These are phyloP conservation scores for Speoplatyrhinus poulsoni DNA, from an alignment of 2,113 vertebrate genomes.

Conservation along the genomic window DNA sequence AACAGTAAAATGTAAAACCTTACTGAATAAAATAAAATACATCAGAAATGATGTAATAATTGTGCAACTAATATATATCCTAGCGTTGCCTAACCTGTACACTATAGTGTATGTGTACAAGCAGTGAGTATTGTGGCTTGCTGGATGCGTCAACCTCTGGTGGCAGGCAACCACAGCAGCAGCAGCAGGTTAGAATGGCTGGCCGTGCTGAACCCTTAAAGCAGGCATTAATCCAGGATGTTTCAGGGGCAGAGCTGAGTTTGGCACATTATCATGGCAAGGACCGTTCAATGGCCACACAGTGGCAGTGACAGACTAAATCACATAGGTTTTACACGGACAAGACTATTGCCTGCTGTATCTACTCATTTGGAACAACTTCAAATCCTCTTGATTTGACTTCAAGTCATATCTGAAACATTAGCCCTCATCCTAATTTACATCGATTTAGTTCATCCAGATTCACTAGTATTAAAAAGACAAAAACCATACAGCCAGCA, in stretches of 20 bases:
- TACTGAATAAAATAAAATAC: too few species aligned
- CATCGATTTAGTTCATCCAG: not conserved
- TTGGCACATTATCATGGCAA: constrained; percentile 66
- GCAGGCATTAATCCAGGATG: constrained; percentile 77
- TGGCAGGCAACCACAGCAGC: constrained; percentile 49
- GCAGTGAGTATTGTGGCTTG: not conserved
- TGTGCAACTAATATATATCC: too few species aligned
- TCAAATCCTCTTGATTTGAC: not conserved
- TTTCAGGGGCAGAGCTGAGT: constrained; percentile 65
- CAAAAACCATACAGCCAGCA: not conserved
- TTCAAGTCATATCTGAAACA: not conserved
- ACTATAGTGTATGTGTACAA: not conserved
- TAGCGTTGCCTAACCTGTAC: constrained; percentile 8
- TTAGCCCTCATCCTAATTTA: not conserved
- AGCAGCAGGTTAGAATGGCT: constrained; percentile 72
- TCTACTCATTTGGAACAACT: not conserved
- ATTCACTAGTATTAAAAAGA: not conserved
- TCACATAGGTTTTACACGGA: constrained; percentile 54
- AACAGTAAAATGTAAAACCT: not conserved
- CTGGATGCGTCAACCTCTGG: constrained; percentile 56
- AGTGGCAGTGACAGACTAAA: constrained; percentile 48
- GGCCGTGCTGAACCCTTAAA: constrained; percentile 75
- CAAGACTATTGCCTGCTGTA: constrained; percentile 1
- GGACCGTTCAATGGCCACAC: constrained; percentile 60
- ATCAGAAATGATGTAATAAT: too few species aligned